A percentile compares a stretch with the other conserved stretches of the same genome.
phyloP scores from a whole-genome alignment of 2,797 vertebrate species.

The Gallirallus australis region DNA sequence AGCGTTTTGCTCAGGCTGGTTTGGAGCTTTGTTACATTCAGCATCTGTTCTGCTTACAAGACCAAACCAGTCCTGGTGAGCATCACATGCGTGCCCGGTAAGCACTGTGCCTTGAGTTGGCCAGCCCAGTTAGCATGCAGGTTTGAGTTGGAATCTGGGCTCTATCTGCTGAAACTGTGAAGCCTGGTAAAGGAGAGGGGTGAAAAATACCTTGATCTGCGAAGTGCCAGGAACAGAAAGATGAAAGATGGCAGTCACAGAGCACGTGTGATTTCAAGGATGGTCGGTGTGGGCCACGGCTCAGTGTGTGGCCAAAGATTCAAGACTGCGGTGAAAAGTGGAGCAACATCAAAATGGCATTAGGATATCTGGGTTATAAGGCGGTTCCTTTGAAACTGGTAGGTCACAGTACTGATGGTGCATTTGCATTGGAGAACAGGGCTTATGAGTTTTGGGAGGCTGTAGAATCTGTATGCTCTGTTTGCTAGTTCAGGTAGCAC shows the following conservation, averaged over 20 bases:
- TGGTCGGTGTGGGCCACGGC: rapidly evolving
- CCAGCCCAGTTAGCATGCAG: not conserved
- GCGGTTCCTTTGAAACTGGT: not conserved
- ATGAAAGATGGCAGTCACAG: not conserved
- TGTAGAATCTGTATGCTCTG: rapidly evolving
- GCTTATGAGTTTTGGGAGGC: not conserved
- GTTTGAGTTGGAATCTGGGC: not conserved
- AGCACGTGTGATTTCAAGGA: not conserved
- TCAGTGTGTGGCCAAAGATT: not conserved
- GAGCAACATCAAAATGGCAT: not conserved
- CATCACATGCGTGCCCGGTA: not conserved
- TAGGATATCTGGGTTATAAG: not conserved
- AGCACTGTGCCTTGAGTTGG: not conserved
- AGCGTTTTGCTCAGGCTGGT: not conserved
- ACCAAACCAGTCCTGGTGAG: not conserved
- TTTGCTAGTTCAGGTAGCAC: not conserved
- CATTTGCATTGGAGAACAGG: rapidly evolving
- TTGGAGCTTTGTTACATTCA: not conserved
- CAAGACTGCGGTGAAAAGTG: not conserved
- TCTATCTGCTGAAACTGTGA: not conserved
- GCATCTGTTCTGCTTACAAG: not conserved
- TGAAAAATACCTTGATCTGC: not conserved
- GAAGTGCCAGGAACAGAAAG: not conserved
- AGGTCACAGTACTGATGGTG: not conserved
- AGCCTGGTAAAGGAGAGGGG: not conserved